Base-by-base conservation (phyloP, 2,888 invertebrate species). In the Teleogryllus oceanicus region DNA sequence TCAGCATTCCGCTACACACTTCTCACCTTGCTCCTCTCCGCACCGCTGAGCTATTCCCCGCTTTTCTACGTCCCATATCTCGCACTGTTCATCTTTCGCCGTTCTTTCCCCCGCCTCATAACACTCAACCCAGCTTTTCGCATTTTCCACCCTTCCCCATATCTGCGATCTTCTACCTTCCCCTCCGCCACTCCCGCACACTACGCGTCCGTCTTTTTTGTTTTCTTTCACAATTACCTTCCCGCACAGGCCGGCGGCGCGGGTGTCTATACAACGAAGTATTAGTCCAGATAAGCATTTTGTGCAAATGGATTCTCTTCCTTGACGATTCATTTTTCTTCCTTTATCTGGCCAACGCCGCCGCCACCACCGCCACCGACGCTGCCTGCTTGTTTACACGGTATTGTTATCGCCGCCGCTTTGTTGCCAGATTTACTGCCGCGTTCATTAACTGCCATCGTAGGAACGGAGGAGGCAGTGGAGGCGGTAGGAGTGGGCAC, bases 291-390 rank as follows among this genome's bases (percentile, higher is more conserved):
- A 62, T 62, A 62, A 62, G 62, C 62, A 62, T 62, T 62, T 62
- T 11, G 62, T n/a, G 62, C 62, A 62, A 62, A 62, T 62, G 62
- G 62, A 62, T 62, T 62, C 11, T 62, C 62, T 62, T 62, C 62
- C 62, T 13, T 62, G 62, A 62, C 62, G 62, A 62, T 62, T 62
- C 62, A 62, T 62, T 62, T 62, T 62, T 62, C 16, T 62, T 62
- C 62, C 62, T 62, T 62, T 62, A 62, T 62, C 62, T 62, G 16
- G 13, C 62, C 16, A 62, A 13, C 37, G 37, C 62, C 62, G n/a
- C 62, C 62, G 8, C 62, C 62, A 11, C 62, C 62, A 62, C n/a
- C n/a, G 16, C 62, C 62, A 62, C 12, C 16, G 5, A 62, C 13
- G 16, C 16, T 13, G 62, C n/a, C 62, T 62, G 62, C 62, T 62